phyloP scores from a whole-genome alignment of 2,113 vertebrate species.

The Pluvianellus socialis region DNA sequence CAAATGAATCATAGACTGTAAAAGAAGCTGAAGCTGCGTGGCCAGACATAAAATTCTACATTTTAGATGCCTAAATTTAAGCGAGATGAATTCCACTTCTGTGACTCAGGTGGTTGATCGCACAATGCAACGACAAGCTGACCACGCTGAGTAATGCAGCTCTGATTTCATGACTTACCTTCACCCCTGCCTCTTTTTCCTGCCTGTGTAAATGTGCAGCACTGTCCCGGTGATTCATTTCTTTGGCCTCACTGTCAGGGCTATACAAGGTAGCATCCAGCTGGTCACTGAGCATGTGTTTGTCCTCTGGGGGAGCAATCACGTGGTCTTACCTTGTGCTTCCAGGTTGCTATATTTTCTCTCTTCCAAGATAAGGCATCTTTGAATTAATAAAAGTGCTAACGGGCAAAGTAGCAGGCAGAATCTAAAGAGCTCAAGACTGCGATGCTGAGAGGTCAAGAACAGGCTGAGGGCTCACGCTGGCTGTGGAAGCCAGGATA shows the following conservation, averaged over 20 bases:
- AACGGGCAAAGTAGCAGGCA: neutral
- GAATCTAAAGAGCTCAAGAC: neutral
- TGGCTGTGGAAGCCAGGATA: neutral
- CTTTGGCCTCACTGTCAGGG: neutral
- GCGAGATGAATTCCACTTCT: neutral
- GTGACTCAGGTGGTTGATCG: neutral
- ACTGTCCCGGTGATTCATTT: neutral
- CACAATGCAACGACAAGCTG: neutral
- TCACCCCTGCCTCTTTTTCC: neutral
- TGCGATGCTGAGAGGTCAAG: neutral
- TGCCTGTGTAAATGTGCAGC: neutral
- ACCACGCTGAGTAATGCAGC: neutral
- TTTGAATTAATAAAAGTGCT: neutral
- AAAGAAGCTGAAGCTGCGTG: neutral
- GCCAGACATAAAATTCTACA: neutral
- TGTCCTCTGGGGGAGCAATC: neutral
- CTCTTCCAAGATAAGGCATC: neutral
- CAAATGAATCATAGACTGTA: constrained; percentile 37
- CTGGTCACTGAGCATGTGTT: neutral
- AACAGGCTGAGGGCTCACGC: neutral
- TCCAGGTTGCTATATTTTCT: neutral
- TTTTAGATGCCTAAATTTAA: constrained; percentile 1
- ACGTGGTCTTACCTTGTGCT: neutral
- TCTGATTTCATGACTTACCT: neutral
- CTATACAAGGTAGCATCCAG: neutral